Base-by-base conservation (phyloP, 2,797 vertebrate genomes). In the Dendrocincla tyrannina region DNA sequence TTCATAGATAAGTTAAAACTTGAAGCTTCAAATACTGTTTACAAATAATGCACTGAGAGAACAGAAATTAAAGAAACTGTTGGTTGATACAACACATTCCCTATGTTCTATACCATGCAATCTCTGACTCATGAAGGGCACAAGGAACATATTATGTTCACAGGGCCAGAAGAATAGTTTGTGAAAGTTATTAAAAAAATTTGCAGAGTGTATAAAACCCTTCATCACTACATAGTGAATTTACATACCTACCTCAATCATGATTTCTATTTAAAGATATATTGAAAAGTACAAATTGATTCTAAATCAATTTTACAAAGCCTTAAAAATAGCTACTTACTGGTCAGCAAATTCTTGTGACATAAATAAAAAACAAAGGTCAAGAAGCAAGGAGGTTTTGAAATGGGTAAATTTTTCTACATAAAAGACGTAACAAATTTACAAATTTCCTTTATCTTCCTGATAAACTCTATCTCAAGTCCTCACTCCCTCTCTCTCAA, bases 1-100 rank as follows among this genome's bases (percentile, higher is more conserved):
- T 75, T 94, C 86, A 89, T n/a, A 85, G 67, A 95, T 74, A 83
- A 97, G 56, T 63, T 92, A 86, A 91, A 91, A 56, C 72, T n/a
- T 92, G 46, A 93, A 62, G 78, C 58, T 93, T 94, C 64, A 80
- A 85, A 88, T 69, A 85, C 27, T 50, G 28, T 78, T 92, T 93
- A 91, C 52, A 94, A 96, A 91, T 74, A 90, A 86, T 2, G 42
- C 10, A 5, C 35, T 0, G 3, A 94, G 67, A 74, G 68, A 95
- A 91, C 17, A 53, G 64, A 91, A 96, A 76, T 89, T 91, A 89
- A 92, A 79, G 42, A 93, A 96, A 95, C 77, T 53, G 87, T 28
- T 68, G 49, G 53, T 75, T 85, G 89, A 96, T 66, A 37, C 23
- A 94, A 50, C 79, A 68, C 94, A 80, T 50, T 82, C 82, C 63